Base-by-base conservation (phyloP, 2,797 vertebrate genomes). In the Mus minutoides region DNA sequence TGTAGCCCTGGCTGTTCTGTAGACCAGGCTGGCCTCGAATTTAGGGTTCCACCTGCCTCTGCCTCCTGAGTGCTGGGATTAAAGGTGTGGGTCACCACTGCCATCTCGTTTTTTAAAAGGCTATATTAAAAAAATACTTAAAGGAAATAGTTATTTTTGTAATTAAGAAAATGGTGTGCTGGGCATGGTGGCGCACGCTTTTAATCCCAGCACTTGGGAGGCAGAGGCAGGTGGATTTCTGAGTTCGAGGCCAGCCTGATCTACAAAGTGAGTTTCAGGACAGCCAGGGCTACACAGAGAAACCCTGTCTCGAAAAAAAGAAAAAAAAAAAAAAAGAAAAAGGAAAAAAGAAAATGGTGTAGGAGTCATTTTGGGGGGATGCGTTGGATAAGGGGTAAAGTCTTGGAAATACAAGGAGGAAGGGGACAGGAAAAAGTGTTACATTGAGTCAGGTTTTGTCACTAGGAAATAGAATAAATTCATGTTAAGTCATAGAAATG, bases 401-500 rank as follows among this genome's bases (percentile, higher is more conserved):
- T n/a, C 29, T 93, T 78, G 10, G 46, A 95, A 62, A 90, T 83
- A 88, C 9, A 89, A 90, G 17, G 56, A 77, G 49, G 89, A 16
- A 58, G 37, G 49, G 12, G 43, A 58, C 75, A 86, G 76, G 58
- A 84, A 64, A 43, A 49, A 22, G n/a, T 64, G 40, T 7, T 46
- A 31, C 0, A 2, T 62, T 21, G 26, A 62, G 67, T 67, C 11
- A 49, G 29, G 49, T 49, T 85, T 67, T 85, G 86, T 40, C 34
- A 82, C 24, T 90, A 49, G 40, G 87, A 89, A 86, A 95, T 90
- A 90, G 56, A 93, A 91, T 78, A 31, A 92, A 19, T 64, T 88
- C 40, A 83, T 49, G 69, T 6, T 92, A 79, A 91, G 64, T 93
- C 22, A 7, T 34, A 89, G 78, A 94, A 83, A 84, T 69, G 52